Evolutionary conservation across 1,140 invertebrate genomes (phyloP).

Genomic region (Drosophila dunni): DNA sequence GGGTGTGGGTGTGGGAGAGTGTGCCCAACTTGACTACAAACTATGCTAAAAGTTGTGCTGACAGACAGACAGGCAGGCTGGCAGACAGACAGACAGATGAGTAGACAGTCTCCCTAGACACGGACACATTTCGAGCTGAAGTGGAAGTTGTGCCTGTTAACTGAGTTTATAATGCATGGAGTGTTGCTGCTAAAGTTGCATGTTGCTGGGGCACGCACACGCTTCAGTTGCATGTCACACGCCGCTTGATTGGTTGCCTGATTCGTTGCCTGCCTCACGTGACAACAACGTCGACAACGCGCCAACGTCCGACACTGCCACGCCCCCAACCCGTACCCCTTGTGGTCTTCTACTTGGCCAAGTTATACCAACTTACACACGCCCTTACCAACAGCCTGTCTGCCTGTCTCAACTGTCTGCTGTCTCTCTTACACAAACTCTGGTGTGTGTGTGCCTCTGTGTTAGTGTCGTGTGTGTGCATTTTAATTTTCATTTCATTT

Average conservation of each 20-base stretch:
- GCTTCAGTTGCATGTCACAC: constrained; percentile 79
- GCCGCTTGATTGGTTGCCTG: constrained; percentile 80
- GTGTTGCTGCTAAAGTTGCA: background rate
- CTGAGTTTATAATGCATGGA: constrained; percentile 43
- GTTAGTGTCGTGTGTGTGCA: constrained; percentile 38
- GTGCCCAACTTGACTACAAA: constrained; percentile 30
- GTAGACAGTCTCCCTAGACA: constrained; percentile 9
- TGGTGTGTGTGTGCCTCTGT: background rate
- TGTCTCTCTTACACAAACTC: constrained; percentile 2
- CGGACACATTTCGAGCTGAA: background rate
- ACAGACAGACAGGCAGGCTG: constrained; percentile 14
- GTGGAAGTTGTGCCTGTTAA: background rate
- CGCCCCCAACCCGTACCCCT: constrained; percentile 21
- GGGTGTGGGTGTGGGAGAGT: constrained; percentile 28
- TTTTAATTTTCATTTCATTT: constrained; percentile 80
- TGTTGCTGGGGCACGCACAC: constrained; percentile 66
- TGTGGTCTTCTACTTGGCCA: constrained; percentile 34
- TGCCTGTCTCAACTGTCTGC: constrained; percentile 21
- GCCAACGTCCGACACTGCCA: constrained; percentile 58
- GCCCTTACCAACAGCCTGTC: background rate
- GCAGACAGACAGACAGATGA: background rate
- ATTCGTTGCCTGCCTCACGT: constrained; percentile 74
- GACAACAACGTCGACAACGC: constrained; percentile 28
- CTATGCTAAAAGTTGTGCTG: constrained; percentile 38
- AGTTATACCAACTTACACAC: constrained; percentile 5